phyloP scores from a whole-genome alignment of 2,888 invertebrate species.

The Flexamia atlantica region DNA sequence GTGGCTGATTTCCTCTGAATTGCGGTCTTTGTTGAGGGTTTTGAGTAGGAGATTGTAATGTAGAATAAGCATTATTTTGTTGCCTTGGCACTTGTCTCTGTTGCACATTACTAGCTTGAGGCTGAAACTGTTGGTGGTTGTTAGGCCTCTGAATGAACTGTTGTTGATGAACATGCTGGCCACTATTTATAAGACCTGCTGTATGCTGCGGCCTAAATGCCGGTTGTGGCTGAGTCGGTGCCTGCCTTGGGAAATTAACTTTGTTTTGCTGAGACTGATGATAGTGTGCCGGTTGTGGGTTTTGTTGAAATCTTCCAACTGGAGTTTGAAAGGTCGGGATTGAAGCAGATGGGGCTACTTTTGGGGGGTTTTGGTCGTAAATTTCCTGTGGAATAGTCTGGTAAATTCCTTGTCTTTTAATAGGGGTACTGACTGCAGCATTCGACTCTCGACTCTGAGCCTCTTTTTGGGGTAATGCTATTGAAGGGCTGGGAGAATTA shows the following conservation, averaged over 20 bases:
- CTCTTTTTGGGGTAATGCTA: conserved; percentile 64
- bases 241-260: conserved; percentile 68
- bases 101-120: conserved; percentile 58
- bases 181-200: conserved; percentile 72
- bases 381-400: conserved; percentile 62
- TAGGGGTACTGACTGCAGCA: conserved; percentile 43
- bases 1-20: conserved; percentile 57
- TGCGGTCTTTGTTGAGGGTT: conserved; percentile 56
- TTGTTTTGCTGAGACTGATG: conserved; percentile 72
- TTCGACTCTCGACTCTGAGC: conserved; percentile 64
- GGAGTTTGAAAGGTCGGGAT: conserved; percentile 62
- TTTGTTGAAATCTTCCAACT: conserved; percentile 53
- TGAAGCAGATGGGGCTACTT: conserved; percentile 42
- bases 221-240: conserved; percentile 67
- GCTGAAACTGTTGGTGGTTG: conserved; percentile 65
- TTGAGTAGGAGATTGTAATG: conserved; percentile 51
- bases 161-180: conserved; percentile 66
- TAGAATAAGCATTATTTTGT: conserved; percentile 53
- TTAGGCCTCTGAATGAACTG: conserved; percentile 67
- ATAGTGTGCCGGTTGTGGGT: conserved; percentile 72
- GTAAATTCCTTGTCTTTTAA: conserved; percentile 68
- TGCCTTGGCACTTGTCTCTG: conserved; percentile 60
- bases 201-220: conserved; percentile 71
- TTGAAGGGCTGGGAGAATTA: conserved; percentile 66
- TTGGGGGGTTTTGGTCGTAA: conserved; percentile 55